Base-by-base conservation (phyloP, 2,888 invertebrate genomes). In the Erebia ligea region DNA sequence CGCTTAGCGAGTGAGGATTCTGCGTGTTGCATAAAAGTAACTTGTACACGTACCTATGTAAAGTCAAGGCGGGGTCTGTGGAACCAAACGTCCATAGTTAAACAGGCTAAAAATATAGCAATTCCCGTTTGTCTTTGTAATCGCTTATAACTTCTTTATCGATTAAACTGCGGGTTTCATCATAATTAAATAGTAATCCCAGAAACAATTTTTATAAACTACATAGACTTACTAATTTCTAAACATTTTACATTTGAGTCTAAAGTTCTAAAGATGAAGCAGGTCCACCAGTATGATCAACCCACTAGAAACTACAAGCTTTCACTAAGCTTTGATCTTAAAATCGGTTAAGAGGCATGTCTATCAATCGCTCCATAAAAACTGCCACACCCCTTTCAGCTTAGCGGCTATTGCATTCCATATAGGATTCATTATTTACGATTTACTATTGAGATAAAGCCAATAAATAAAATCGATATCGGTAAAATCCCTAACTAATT, bases 401-500 rank as follows among this genome's bases (percentile, higher is more conserved):
- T 19, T 62, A 21, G 17, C 45, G 13, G 45, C 19, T 48, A 45
- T 13, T 19, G 10, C 21, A 62, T 62, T 62, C 21, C 48, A 62
- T 48, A 15, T 21, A 19, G 21, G 13, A 2, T 19, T 19, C 2
- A 48, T 19, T 59, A n/a, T 40, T 42, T 17, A 10, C 11, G 19
- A 11, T 42, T 11, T 19, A 61, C 11, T 42, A 19, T 17, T 17
- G 13, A 42, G 17, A 61, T 45, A 42, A 17, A 61, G 61, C 10
- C 10, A 54, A 15, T n/a, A n/a, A 58, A 40, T 9, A 42, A 25
- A 34, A 58, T 19, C 13, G 9, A 48, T 62, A 21, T 62, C 45
- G 48, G 48, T 62, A 62, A 15, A 62, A 82, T 87, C 88, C 86
- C 88, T 88, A 88, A 87, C 85, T 90, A 83, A 86, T 87, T 74